Conservation (phyloP, 2,113 vertebrate genomes). For the Laterallus jamaicensis region DNA sequence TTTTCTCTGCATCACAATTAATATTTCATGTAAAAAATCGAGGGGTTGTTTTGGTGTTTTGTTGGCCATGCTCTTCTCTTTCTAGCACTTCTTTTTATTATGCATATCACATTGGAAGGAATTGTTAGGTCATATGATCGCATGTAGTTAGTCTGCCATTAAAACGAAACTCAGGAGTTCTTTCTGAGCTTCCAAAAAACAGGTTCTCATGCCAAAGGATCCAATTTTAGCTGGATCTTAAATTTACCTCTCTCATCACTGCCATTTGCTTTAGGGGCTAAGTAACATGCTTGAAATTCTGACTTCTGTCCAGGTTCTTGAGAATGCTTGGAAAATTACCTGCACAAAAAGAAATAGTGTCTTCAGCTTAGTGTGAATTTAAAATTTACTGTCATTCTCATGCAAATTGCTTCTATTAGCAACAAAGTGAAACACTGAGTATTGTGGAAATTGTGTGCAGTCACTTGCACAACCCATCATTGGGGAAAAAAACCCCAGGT, state of each 20-base stretch:
- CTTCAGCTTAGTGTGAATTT: background rate
- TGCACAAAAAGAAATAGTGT: background rate
- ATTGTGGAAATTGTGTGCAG: background rate
- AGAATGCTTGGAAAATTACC: background rate
- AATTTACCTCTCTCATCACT: background rate
- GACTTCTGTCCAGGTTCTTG: background rate
- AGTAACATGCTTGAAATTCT: background rate
- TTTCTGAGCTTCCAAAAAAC: background rate
- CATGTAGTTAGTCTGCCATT: background rate
- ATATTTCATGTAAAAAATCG: background rate
- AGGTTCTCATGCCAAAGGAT: rapidly evolving
- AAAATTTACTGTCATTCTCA: background rate
- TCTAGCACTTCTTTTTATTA: background rate
- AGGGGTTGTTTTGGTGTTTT: background rate
- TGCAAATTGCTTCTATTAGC: background rate
- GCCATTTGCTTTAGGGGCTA: background rate
- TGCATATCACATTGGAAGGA: background rate
- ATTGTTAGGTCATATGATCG: background rate
- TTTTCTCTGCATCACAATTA: background rate
- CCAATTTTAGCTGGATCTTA: background rate
- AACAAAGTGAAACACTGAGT: background rate
- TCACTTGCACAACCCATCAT: background rate
- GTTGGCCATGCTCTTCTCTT: background rate
- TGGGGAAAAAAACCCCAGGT: background rate
- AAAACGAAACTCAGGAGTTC: background rate